Base-by-base conservation (phyloP, 1,140 invertebrate species). In the Limonius californicus region DNA sequence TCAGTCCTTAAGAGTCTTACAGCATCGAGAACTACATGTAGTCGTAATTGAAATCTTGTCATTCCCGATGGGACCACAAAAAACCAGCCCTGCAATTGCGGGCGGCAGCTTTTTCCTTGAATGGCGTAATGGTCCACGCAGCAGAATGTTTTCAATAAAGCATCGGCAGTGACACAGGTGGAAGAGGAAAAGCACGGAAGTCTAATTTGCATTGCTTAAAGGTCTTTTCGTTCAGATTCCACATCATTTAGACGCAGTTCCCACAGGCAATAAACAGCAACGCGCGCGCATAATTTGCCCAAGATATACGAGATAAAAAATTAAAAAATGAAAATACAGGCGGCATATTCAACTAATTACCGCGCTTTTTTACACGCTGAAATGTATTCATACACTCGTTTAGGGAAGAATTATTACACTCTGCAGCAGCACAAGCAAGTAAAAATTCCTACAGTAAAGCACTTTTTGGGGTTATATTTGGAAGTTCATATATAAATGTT, bases 311-410 rank as follows among this genome's bases (percentile, higher is more conserved):
- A 18, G 14, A 50, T 21, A 18, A 50, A 50, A 50, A 39, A 39
- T 39, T 50, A 21, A 50, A 45, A 50, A 19, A 50, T 50, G 45
- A 50, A 21, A 39, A 19, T 50, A 50, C 16, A 50, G 45, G 9
- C 20, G 45, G 20, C 16, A 50, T 50, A 50, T 21, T 18, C 9
- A 50, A 50, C 8, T 50, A 50, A 50, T 50, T 50, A 50, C 45
- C 19, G 14, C 16, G 9, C 45, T 50, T 21, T 50, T 21, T 50
- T 50, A 27, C 35, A 39, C n/a, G n/a, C 35, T 39, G 23, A 39
- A 39, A 39, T 19, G 45, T 50, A 21, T 50, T 50, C 45, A 50
- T 21, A 21, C 45, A 50, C 45, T 19, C 45, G 20, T 50, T 50
- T 50, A 50, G 20, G 12, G 14, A 50, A 50, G 16, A 50, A 50